Conservation (phyloP, 2,888 invertebrate species). For the Aleiodes leptofemur region DNA sequence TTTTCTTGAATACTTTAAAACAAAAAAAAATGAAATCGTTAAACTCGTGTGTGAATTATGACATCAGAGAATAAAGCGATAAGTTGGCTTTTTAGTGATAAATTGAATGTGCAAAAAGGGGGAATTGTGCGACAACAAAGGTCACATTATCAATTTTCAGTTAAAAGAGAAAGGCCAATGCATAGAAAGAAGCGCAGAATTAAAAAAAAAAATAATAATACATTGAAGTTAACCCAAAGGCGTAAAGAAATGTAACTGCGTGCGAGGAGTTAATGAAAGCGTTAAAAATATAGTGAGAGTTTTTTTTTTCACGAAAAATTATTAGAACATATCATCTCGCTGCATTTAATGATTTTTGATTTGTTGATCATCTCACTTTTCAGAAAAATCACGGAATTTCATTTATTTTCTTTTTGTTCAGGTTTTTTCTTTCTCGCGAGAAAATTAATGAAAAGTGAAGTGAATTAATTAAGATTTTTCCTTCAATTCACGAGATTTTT, state of each 20-base stretch:
- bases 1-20: neutral
- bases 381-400: neutral
- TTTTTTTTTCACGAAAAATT: constrained; percentile 23
- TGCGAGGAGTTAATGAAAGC: constrained; percentile 46
- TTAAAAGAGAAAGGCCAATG: constrained; percentile 6
- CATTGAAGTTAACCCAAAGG: neutral
- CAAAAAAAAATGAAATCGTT: neutral
- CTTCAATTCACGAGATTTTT: neutral
- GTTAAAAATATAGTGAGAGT: constrained; percentile 48
- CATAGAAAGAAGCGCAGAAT: neutral
- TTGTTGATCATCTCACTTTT: constrained; percentile 1
- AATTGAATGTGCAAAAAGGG: constrained; percentile 1
- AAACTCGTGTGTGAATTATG: neutral
- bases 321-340: constrained; percentile 43
- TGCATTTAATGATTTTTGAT: neutral
- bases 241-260: constrained; percentile 22
- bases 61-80: constrained; percentile 17
- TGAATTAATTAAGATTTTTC: neutral
- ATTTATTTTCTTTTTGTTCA: neutral
- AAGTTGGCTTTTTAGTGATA: constrained; percentile 27
- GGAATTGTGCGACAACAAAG: constrained; percentile 26
- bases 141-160: constrained; percentile 44
- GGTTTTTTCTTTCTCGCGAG: neutral
- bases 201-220: neutral
- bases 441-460: neutral